phyloP scores from a whole-genome alignment of 2,888 invertebrate genomes.

The Notocelia uddmanniana region DNA sequence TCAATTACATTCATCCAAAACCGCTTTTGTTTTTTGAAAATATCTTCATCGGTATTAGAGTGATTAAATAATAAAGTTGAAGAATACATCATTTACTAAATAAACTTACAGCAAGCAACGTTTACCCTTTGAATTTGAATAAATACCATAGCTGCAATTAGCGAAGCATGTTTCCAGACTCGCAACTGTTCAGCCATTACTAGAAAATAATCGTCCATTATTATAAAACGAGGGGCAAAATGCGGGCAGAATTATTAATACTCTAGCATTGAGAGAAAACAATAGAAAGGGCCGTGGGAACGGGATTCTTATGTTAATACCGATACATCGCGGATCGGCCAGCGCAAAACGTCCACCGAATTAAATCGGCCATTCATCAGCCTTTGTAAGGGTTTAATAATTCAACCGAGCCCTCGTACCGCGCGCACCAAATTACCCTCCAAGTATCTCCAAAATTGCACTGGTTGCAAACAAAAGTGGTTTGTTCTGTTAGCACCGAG shows the following conservation, averaged over 20 bases:
- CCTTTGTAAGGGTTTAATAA: constrained; percentile 72
- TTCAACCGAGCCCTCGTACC: constrained; percentile 64
- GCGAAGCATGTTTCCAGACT: constrained; percentile 24
- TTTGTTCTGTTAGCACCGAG: constrained; percentile 6
- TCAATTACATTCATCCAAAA: neutral
- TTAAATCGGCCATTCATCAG: constrained; percentile 68
- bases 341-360: constrained; percentile 60
- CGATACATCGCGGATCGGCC: constrained; percentile 74
- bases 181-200: constrained; percentile 41
- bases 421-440: constrained; percentile 41
- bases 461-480: constrained; percentile 8
- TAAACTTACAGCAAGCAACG: neutral
- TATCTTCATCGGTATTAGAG: too few relatives aligned
- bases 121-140: neutral
- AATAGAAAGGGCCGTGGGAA: constrained; percentile 72
- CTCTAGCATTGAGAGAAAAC: constrained; percentile 56
- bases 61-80: neutral
- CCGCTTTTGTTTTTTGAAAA: neutral
- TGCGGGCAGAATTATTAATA: constrained; percentile 55
- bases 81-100: constrained; percentile 1
- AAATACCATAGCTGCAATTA: constrained; percentile 35
- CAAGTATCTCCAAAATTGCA: constrained; percentile 10
- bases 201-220: constrained; percentile 57
- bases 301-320: constrained; percentile 77
- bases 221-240: constrained; percentile 49